A percentile compares a stretch with the other conserved stretches of the same genome.
Conservation (phyloP, 2,113 vertebrate genomes). For the Prionailurus bengalensis region DNA sequence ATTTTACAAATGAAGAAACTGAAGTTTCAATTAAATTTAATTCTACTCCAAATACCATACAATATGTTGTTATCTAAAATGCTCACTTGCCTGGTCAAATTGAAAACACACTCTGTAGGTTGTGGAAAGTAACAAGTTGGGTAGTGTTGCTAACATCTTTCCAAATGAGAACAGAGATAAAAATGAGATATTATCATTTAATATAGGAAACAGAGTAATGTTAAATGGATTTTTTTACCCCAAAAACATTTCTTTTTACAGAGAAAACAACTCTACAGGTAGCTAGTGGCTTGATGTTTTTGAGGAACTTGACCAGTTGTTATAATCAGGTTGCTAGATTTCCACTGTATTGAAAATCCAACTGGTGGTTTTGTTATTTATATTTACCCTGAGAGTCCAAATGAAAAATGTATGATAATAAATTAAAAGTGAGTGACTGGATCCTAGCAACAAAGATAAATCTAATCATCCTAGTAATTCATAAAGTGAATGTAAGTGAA, state of each 20-base stretch:
- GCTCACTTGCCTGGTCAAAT: not conserved
- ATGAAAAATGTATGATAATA: not conserved
- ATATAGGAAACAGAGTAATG: not conserved
- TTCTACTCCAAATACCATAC: not conserved
- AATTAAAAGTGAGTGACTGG: not conserved
- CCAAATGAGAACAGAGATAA: conserved; percentile 4
- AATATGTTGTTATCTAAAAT: not conserved
- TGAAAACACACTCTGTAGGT: conserved; percentile 29
- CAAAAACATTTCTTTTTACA: not conserved
- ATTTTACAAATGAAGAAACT: conserved; percentile 36
- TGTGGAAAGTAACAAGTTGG: not conserved
- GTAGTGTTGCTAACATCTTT: not conserved
- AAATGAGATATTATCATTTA: conserved; percentile 26
- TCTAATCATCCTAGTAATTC: not conserved
- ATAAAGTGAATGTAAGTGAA: conserved; percentile 15
- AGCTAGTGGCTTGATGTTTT: not conserved
- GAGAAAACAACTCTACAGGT: not conserved
- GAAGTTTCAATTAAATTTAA: not conserved
- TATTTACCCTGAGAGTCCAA: not conserved
- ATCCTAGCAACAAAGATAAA: not conserved
- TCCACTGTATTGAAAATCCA: conserved; percentile 41
- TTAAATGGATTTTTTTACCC: not conserved
- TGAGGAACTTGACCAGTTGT: not conserved
- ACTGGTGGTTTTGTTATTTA: not conserved
- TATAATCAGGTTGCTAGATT: not conserved